A percentile compares a stretch with the other conserved stretches of the same genome.
These are phyloP conservation scores for Exocentrus adspersus DNA, from an alignment of 2,888 invertebrate species.

Conservation along the genomic window DNA sequence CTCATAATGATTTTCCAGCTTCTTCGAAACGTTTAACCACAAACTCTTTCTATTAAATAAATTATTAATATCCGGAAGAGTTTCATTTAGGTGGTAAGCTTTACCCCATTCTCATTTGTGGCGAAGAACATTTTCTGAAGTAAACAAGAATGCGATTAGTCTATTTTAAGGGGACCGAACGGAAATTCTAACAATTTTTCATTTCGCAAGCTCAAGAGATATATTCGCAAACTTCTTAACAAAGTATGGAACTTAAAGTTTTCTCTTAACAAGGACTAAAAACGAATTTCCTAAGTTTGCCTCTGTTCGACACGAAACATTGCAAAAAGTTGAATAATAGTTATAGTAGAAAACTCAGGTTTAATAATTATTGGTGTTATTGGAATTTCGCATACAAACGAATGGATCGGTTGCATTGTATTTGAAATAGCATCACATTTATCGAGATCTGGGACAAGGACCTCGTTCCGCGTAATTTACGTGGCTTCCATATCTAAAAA, in stretches of 20 bases:
- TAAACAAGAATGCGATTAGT: slow-evolving; percentile 23
- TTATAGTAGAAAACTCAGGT: too few relatives aligned
- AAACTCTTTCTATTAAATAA: slow-evolving; percentile 8
- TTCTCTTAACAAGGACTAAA: too few relatives aligned
- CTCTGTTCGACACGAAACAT: too few relatives aligned
- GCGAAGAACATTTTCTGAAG: slow-evolving; percentile 5
- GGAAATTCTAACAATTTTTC: slow-evolving; percentile 18
- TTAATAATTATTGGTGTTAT: too few relatives aligned
- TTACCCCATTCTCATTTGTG: slow-evolving; percentile 21
- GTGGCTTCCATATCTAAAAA: not conserved
- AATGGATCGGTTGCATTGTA: too few relatives aligned
- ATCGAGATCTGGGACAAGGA: not conserved
- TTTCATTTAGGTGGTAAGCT: slow-evolving; percentile 15
- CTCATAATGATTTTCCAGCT: slow-evolving; percentile 14
- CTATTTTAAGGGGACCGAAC: slow-evolving; percentile 5
- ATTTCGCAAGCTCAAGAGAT: slow-evolving; percentile 3
- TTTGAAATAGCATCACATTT: not conserved
- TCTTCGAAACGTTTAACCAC: slow-evolving; percentile 7
- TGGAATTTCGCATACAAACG: too few relatives aligned
- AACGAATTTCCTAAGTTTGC: too few relatives aligned
- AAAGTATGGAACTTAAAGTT: not conserved
- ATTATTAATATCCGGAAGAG: slow-evolving; percentile 23
- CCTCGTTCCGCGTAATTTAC: not conserved
- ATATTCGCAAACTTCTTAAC: slow-evolving; percentile 14
- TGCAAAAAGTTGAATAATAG: too few relatives aligned